Evolutionary conservation across 2,797 vertebrate species (phyloP), one percentile per base, ranked within the genome.

Genomic region (Sitta carolinensis): DNA sequence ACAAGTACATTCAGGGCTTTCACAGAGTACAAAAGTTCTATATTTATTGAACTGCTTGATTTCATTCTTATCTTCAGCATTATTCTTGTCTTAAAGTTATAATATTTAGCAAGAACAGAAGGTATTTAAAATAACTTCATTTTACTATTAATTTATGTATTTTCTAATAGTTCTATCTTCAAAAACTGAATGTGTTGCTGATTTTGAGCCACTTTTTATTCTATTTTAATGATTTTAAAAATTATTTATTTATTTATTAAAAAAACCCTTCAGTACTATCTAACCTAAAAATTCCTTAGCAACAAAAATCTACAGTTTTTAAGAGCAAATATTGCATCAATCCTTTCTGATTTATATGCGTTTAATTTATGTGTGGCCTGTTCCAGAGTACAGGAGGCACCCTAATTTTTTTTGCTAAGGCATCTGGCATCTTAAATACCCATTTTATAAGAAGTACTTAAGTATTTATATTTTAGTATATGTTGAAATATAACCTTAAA

Each of bases 221-320:
- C 2, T 47, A 3, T 34, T 45, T 55, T n/a, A 5, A 57, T 75
- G 2, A 30, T 73, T 80, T 72, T 0, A 7, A 80, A 86, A 75
- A 63, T 6, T 76, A 29, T 22, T 20, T 42, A 18, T 19, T 2
- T 51, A 14, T 67, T 84, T 81, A 54, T 74, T 78, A 0, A 34
- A 67, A 67, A 36, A 29, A 0, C 1, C 19, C 0, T 23, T 74
- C 10, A 34, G 4, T 67, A 55, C 70, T 52, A 29, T 7, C 18
- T 73, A 67, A 55, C 32, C 36, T 47, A 23, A 84, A 70, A 45
- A 67, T 20, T 55, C 23, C 55, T 18, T 51, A 52, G 8, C 18
- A 43, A 45, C 9, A 67, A 7, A 72, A 55, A 81, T 43, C 5
- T 43, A 63, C 10, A 10, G 6, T 27, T 82, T 61, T 6, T 4